phyloP scores from a whole-genome alignment of 2,113 vertebrate genomes.

The Abramis brama region DNA sequence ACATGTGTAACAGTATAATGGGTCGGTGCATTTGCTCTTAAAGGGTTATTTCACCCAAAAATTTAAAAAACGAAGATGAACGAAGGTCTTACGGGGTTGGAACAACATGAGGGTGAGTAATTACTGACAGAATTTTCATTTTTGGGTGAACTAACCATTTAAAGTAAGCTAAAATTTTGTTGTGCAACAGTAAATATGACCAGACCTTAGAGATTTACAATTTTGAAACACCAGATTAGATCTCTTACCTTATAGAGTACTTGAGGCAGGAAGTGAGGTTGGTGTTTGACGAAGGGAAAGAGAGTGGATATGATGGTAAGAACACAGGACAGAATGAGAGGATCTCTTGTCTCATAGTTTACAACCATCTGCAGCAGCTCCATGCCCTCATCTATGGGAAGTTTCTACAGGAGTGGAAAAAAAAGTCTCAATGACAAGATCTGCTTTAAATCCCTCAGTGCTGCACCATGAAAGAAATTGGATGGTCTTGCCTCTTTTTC shows the following conservation, averaged over 20 bases:
- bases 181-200: not conserved
- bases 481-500: conserved; percentile 84
- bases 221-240: not conserved
- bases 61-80: no score
- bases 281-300: conserved; percentile 87
- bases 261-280: conserved; percentile 82
- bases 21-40: no score
- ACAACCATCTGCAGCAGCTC: conserved; percentile 88
- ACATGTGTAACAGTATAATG: no score
- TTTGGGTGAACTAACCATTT: no score
- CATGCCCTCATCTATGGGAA: conserved; percentile 87
- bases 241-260: conserved; percentile 87
- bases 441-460: not conserved
- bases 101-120: no score
- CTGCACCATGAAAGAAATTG: not conserved
- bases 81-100: no score
- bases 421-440: not conserved
- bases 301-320: conserved; percentile 92
- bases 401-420: conserved; percentile 71
- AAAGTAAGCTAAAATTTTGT: no score
- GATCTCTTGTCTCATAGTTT: conserved; percentile 89
- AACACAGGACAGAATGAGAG: conserved; percentile 91
- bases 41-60: no score
- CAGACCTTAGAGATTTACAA: not conserved
- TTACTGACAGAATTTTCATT: no score